Evolutionary conservation across 1,140 invertebrate genomes (phyloP), one percentile per base, ranked within the genome.

Genomic region (Magallana gigas): DNA sequence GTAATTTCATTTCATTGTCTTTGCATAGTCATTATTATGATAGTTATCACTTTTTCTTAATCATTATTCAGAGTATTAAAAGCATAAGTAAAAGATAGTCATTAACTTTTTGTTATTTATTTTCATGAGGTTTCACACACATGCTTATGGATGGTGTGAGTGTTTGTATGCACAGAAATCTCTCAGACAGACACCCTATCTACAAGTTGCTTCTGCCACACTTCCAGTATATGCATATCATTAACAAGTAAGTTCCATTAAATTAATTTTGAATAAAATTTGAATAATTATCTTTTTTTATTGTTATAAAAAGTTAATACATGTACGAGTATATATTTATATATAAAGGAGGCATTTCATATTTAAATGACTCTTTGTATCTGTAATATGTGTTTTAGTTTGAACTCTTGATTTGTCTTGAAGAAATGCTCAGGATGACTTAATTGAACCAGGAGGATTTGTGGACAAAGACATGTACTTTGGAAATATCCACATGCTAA

Each of bases 201-300:
- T 95, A 93, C 90, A 95, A 95, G 88, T 92, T 96, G 2, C 88
- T 96, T 88, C 95, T 94, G 8, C 95, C 95, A 29, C 95, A 96
- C 89, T 95, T 96, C 87, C 91, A 95, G 6, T 95, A 94, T 88
- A 91, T 95, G 8, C 91, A 96, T 3, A 94, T 95, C n/a, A 95
- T 95, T n/a, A 93, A 94, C 85, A 84, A 76, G 90, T 93, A 88
- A 90, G 91, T 85, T 48, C 36, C 36, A 48, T 48, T 2, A 5
- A 48, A 48, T 48, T 48, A 5, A 4, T 48, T 48, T 48, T 48
- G 36, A 4, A 4, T 48, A 4, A 5, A 48, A 48, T 48, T 48
- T 48, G 3, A 48, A 4, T 48, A 48, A 48, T 48, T 48, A 48
- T 23, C 23, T 23, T 23, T 23, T 23, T 23, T 23, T 23, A 23